These are phyloP conservation scores for Erpetoichthys calabaricus DNA, from an alignment of 2,797 vertebrate genomes.

Conservation along the genomic window DNA sequence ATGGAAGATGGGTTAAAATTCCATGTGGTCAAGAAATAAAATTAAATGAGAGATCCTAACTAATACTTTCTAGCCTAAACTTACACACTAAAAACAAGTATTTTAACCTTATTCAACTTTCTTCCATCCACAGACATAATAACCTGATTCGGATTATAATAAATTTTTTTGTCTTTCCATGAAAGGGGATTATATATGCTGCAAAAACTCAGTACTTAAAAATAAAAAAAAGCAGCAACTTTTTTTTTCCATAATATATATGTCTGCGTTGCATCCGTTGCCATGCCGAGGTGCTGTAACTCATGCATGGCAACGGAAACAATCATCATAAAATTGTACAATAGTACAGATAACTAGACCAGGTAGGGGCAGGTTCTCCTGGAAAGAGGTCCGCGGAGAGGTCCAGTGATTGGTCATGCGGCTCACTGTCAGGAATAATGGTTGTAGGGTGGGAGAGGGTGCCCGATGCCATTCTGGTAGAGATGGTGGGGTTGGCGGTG, in stretches of 20 bases:
- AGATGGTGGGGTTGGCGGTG: conserved; percentile 96
- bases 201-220: conserved; percentile 62
- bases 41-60: conserved; percentile 24
- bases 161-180: conserved; percentile 29
- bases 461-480: conserved; percentile 97
- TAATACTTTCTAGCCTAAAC: conserved; percentile 41
- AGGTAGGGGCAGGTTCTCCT: conserved; percentile 93
- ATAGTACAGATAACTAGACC: conserved; percentile 99
- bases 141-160: conserved; percentile 65
- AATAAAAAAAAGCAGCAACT: conserved; percentile 52
- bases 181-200: conserved; percentile 54
- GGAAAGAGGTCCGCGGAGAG: conserved; percentile 98
- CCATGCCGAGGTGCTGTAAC: conserved; percentile 63
- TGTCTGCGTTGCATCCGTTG: conserved; percentile 79
- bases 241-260: conserved; percentile 46
- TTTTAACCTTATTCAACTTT: conserved; percentile 38
- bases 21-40: conserved; percentile 26
- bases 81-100: conserved; percentile 42
- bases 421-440: conserved; percentile 99
- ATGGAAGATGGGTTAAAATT: conserved; percentile 8
- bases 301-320: conserved; percentile 93
- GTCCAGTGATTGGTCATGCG: conserved; percentile 98
- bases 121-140: conserved; percentile 91
- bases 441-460: conserved; percentile 97
- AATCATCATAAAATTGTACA: conserved; percentile 99